phyloP scores from a whole-genome alignment of 2,113 vertebrate species.

The Marmota flaviventris region DNA sequence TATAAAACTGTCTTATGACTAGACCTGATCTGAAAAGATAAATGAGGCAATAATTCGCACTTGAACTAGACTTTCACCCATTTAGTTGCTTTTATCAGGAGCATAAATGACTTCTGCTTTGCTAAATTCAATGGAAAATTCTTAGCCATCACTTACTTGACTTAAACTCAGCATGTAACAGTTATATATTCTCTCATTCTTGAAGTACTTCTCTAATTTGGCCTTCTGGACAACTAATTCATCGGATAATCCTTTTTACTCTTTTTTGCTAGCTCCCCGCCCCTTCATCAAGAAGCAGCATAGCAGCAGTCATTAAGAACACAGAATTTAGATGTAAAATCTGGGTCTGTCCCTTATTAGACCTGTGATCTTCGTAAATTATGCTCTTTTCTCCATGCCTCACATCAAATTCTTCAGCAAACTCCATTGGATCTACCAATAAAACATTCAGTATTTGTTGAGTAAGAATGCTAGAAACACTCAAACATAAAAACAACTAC shows the following conservation, averaged over 20 bases:
- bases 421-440: not conserved
- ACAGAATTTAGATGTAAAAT: not conserved
- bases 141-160: not conserved
- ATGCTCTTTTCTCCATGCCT: not conserved
- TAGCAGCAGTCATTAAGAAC: not conserved
- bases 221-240: not conserved
- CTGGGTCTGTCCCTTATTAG: not conserved
- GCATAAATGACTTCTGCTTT: not conserved
- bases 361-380: not conserved
- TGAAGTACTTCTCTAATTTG: constrained; percentile 4
- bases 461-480: not conserved
- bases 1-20: not conserved
- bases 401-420: constrained; percentile 1
- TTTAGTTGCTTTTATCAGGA: constrained; percentile 20
- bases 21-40: constrained; percentile 30
- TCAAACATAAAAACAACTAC: not conserved
- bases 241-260: not conserved
- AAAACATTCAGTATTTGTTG: not conserved
- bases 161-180: not conserved
- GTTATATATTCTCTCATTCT: not conserved
- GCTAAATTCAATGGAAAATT: not conserved
- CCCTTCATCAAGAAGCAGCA: not conserved
- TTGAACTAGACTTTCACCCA: not conserved
- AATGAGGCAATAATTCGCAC: constrained; percentile 17
- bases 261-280: not conserved